phyloP scores from a whole-genome alignment of 1,140 invertebrate species.

The Camponotus pennsylvanicus region DNA sequence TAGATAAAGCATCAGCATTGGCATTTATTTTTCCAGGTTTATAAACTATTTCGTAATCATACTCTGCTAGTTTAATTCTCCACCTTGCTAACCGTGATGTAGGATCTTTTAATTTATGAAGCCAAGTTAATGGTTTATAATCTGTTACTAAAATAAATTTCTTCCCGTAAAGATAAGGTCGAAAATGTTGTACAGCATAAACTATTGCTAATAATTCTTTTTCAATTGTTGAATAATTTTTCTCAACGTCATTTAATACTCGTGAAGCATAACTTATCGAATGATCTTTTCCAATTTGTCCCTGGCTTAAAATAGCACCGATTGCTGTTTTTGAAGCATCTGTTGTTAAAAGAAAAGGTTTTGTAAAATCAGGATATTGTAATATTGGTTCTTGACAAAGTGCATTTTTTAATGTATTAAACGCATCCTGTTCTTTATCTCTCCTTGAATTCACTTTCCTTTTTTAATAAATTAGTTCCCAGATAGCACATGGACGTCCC shows the following conservation, averaged over 20 bases:
- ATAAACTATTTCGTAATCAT: conserved; percentile 2
- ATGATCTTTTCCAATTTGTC: neutral
- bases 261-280: neutral
- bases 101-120: conserved; percentile 8
- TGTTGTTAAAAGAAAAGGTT: conserved; percentile 8
- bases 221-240: conserved; percentile 28
- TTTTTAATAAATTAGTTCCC: neutral
- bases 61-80: conserved; percentile 25
- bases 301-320: conserved; percentile 9
- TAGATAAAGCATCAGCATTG: neutral
- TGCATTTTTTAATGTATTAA: neutral
- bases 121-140: conserved; percentile 7
- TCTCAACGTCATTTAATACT: conserved; percentile 3
- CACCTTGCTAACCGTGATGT: conserved; percentile 5
- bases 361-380: neutral
- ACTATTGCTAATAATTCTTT: conserved; percentile 29
- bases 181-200: neutral
- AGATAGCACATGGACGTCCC: too few relatives aligned
- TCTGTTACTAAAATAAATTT: conserved; percentile 13
- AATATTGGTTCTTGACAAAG: neutral
- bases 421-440: neutral
- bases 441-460: neutral
- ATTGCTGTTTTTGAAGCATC: neutral
- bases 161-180: neutral
- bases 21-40: too few relatives aligned